Base-by-base conservation (phyloP, 2,797 vertebrate species). In the Serranus cabrilla region DNA sequence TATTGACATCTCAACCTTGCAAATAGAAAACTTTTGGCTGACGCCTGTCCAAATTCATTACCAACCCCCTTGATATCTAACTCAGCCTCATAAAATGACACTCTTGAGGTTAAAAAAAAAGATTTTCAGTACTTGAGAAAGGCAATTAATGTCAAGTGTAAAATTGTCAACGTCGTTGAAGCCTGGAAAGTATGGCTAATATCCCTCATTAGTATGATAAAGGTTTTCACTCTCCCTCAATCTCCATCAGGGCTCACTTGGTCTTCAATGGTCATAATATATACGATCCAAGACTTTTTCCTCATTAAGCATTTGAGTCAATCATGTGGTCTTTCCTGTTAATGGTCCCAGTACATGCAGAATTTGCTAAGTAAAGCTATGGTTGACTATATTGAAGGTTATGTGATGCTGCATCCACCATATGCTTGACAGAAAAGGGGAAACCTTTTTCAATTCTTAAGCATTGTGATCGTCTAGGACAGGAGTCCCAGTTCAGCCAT, bases 131-230 rank as follows among this genome's bases (percentile, higher is more conserved):
- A 66, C 84, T 93, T 89, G 83, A 90, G 86, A 93, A 88, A 91
- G 81, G 90, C 93, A 94, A 94, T 95, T 95, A 94, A 86, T 86
- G 94, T 93, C 91, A 93, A 94, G 93, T 91, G 87, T 93, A 93
- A 94, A 95, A 94, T 92, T 93, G 92, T 90, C 92, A 91, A 81
- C 74, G 82, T 78, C 70, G 65, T 88, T 89, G 89, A 86, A 85
- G 89, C 85, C 80, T 81, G 71, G 76, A 81, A 90, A 91, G 85
- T 84, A 85, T 87, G 82, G 90, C 78, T 91, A 92, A 94, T 93
- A 92, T 87, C 78, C 85, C 91, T 92, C 86, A 88, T 93, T 94
- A 92, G 87, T 81, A 79, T 88, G 82, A 93, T 83, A 90, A 92
- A 93, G 90, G 83, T 86, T 93, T 89, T 89, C 81, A 76, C 81